Evolutionary conservation across 2,797 vertebrate genomes (phyloP), one percentile per base, ranked within the genome.

Genomic region (Leptoclinus maculatus): DNA sequence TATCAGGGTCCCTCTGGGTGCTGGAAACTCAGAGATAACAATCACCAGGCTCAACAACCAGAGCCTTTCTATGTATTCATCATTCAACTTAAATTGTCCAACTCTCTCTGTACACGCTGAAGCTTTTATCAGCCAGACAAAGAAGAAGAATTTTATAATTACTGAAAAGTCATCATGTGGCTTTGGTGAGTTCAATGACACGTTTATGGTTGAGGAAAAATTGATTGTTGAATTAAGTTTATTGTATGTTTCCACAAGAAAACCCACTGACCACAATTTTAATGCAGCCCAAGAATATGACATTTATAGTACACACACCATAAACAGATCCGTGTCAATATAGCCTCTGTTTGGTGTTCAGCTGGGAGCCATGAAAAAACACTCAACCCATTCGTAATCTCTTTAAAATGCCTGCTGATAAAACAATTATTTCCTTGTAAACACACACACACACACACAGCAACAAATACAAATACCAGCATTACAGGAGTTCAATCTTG

Each of bases 1-100:
- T 89, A 80, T 66, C 43, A 73, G 88, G 80, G 71, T 66, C 72
- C 23, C 41, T 57, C 21, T 17, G 25, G 27, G 67, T 69, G 39
- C 73, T 66, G 70, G n/a, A 57, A 71, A 60, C 69, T 43, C 45
- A 39, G 49, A 59, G 51, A 73, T 39, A 65, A 87, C 5, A 45
- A 45, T 45, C 81, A 82, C 53, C 53, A 66, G 53, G 19, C 47
- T 79, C 36, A 51, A 60, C 64, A 62, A 60, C 73, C 57, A 38
- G 3, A 64, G 34, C 51, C 6, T 49, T 82, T 69, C 57, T 29
- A 47, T 66, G 67, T 63, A 66, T 71, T 59, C 23, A 43, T 45
- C 34, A 4, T 71, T 87, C 16, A 53, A 66, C 39, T 63, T 5
- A 56, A 45, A 59, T 27, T 56, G 71, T 53, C 9, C 3, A 23